Evolutionary conservation across 2,797 vertebrate species (phyloP).

Genomic region (Pseudopleuronectes americanus): DNA sequence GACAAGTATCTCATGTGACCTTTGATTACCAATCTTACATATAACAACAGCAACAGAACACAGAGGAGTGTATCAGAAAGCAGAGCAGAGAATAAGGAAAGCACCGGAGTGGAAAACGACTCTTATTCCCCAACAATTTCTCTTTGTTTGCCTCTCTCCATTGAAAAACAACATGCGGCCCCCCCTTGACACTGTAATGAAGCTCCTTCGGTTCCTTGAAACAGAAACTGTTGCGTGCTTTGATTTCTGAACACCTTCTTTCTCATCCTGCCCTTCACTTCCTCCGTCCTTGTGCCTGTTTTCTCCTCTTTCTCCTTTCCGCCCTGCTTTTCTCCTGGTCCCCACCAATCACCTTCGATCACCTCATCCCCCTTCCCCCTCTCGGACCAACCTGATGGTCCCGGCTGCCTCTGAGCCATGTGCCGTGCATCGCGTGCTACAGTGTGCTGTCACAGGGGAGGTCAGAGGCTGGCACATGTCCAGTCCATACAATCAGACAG

Average conservation of each 20-base stretch:
- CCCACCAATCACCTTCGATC: conserved; percentile 59
- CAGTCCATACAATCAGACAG: conserved; percentile 57
- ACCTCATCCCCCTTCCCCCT: conserved; percentile 18
- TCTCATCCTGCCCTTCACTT: conserved; percentile 8
- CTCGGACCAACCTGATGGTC: conserved; percentile 41
- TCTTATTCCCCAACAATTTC: conserved; percentile 14
- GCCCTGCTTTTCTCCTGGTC: not conserved
- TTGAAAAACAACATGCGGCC: conserved; percentile 22
- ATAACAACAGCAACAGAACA: conserved; percentile 25
- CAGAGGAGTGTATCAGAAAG: conserved; percentile 3
- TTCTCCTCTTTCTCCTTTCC: conserved; percentile 1
- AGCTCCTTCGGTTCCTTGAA: conserved; percentile 10
- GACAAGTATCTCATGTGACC: not conserved
- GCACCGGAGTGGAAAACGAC: conserved; percentile 37
- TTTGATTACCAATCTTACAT: conserved; percentile 19
- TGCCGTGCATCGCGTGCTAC: conserved; percentile 27
- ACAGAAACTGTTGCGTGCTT: conserved; percentile 18
- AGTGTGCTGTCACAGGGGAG: conserved; percentile 38
- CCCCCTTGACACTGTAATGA: conserved; percentile 21
- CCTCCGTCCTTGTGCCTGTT: not conserved
- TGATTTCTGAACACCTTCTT: conserved; percentile 17
- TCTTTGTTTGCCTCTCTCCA: conserved; percentile 9
- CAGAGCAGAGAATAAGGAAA: conserved; percentile 38
- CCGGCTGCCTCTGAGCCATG: conserved; percentile 39
- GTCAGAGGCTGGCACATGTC: conserved; percentile 61